These are phyloP conservation scores for Arctia plantaginis DNA, from an alignment of 2,888 invertebrate genomes.

Conservation along the genomic window DNA sequence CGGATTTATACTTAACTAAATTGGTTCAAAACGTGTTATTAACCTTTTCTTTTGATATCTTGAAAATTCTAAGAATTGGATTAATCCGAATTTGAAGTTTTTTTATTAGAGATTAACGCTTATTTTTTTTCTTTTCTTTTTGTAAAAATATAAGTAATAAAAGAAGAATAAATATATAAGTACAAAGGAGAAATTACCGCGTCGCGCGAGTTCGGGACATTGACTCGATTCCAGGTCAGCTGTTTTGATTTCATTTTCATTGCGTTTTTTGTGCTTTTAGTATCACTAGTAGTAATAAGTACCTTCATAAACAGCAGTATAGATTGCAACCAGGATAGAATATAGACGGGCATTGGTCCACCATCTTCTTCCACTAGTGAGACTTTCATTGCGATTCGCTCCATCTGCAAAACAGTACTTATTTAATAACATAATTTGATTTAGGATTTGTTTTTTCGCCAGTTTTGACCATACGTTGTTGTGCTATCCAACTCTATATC, in stretches of 20 bases:
- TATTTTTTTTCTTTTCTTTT: no score
- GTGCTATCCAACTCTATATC: no score
- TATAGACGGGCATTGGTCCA: conserved; percentile 92
- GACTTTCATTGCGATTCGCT: conserved; percentile 92
- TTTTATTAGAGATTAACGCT: no score
- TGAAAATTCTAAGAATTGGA: no score
- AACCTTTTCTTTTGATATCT: no score
- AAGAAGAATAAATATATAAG: no score
- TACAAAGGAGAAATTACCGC: no score
- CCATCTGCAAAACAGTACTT: conserved; percentile 83
- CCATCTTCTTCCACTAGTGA: conserved; percentile 95
- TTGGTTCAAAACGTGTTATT: no score
- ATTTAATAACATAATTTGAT: neutral
- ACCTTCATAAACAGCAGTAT: conserved; percentile 90
- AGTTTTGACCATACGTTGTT: no score
- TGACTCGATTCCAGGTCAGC: neutral
- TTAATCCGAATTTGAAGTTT: no score
- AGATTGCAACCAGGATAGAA: conserved; percentile 95
- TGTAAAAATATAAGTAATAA: no score
- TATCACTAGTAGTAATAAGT: neutral
- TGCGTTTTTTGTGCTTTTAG: neutral
- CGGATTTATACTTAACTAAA: no score
- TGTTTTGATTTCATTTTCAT: neutral
- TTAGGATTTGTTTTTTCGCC: neutral
- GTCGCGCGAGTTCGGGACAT: neutral